Percentiles rank a stretch among this genome's conserved stretches.
phyloP scores from a whole-genome alignment of 2,113 vertebrate species.

The Oncorhynchus kisutch region DNA sequence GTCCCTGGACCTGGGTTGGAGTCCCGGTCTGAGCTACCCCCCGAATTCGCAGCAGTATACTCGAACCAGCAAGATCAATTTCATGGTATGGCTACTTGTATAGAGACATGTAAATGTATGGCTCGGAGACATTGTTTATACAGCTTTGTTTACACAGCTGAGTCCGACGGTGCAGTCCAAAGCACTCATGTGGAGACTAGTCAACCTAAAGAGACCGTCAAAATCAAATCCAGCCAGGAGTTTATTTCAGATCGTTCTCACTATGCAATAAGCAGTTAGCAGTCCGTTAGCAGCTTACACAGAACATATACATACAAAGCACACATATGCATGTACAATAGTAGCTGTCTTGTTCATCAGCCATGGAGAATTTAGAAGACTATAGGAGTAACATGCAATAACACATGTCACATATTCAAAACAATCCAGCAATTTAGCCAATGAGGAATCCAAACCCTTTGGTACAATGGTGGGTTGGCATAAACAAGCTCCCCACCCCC shows the following conservation, averaged over 20 bases:
- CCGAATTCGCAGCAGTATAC: no score
- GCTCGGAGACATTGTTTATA: constrained; percentile 48
- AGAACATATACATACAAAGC: not conserved
- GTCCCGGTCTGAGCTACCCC: no score
- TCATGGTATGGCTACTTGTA: no score
- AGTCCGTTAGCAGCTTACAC: not conserved
- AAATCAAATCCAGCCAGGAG: not conserved
- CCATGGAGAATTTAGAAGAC: no score
- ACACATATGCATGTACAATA: no score
- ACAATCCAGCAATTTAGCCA: not conserved
- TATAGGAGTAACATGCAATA: not conserved
- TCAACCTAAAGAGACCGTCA: constrained; percentile 23
- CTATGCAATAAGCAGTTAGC: constrained; percentile 1
- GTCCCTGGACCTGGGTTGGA: no score
- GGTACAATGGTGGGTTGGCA: not conserved
- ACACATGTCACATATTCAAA: not conserved
- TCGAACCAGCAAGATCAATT: no score
- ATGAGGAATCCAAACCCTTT: not conserved
- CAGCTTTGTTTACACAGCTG: constrained; percentile 73
- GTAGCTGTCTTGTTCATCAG: no score
- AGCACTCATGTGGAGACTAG: constrained; percentile 24
- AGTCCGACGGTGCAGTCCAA: constrained; percentile 37
- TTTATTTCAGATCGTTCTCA: constrained; percentile 38
- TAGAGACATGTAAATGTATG: no score
- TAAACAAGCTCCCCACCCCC: not conserved